Evolutionary conservation across 1,140 invertebrate genomes (phyloP).

Genomic region (Aphelenchoides fujianensis): DNA sequence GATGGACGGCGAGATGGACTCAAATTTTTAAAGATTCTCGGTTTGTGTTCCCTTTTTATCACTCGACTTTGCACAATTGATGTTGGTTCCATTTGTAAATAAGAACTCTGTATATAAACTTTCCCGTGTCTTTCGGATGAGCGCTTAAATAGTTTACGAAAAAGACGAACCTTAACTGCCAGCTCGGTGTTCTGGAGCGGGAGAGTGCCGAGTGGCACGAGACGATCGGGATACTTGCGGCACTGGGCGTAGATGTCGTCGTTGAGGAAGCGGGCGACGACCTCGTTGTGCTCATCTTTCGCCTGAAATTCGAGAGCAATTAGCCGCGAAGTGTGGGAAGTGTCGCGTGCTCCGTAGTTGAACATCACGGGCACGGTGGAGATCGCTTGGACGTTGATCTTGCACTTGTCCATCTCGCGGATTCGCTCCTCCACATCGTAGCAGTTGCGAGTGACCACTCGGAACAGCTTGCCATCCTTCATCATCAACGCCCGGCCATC

Average conservation of each 20-base stretch:
- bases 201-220: conserved; percentile 68
- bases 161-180: conserved; percentile 64
- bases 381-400: conserved; percentile 68
- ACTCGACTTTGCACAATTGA: too few species aligned
- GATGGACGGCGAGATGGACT: not conserved
- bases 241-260: conserved; percentile 67
- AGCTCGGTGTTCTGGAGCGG: conserved; percentile 68
- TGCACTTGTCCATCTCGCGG: conserved; percentile 65
- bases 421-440: conserved; percentile 65
- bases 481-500: conserved; percentile 66
- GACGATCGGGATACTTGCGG: conserved; percentile 64
- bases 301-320: too few species aligned
- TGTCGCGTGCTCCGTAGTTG: conserved; percentile 69
- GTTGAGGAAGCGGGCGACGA: conserved; percentile 67
- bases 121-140: too few species aligned
- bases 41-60: too few species aligned
- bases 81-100: too few species aligned
- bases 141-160: too few species aligned
- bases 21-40: too few species aligned
- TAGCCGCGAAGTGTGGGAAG: too few species aligned
- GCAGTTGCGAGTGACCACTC: conserved; percentile 68
- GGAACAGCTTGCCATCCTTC: conserved; percentile 68
- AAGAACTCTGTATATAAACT: too few species aligned
- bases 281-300: conserved; percentile 67
- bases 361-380: conserved; percentile 73